Evolutionary conservation across 2,113 vertebrate species (phyloP).

Genomic region (Pseudolaguvia tuberculata): DNA sequence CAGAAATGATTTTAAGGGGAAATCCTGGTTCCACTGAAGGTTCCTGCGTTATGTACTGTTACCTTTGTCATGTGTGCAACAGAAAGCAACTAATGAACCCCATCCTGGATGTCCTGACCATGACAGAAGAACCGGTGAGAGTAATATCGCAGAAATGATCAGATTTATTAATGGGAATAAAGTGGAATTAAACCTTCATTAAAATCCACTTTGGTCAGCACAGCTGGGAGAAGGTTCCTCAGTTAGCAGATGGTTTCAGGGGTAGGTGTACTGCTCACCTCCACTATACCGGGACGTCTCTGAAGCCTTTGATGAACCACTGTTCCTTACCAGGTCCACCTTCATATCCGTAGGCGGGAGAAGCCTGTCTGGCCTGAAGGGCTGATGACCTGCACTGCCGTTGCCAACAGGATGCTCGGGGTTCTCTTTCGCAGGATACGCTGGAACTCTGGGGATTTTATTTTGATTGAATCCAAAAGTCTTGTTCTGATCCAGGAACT

Average conservation of each 20-base stretch:
- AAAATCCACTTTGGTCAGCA: not conserved
- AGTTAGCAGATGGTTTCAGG: conserved; percentile 8
- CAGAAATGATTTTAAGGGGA: not conserved
- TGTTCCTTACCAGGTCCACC: conserved; percentile 35
- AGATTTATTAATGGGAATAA: no score
- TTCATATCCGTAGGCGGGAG: conserved; percentile 50
- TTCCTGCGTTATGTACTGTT: not conserved
- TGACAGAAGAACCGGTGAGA: not conserved
- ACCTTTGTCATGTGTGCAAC: not conserved
- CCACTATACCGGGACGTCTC: conserved; percentile 68
- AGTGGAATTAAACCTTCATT: not conserved
- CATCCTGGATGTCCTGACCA: not conserved
- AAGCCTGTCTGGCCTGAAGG: conserved; percentile 72
- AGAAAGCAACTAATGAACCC: no score
- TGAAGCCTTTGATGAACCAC: conserved; percentile 58
- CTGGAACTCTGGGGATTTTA: conserved; percentile 61
- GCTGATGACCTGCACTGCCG: conserved; percentile 59
- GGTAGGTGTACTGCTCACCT: conserved; percentile 67
- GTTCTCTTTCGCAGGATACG: conserved; percentile 63
- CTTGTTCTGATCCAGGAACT: conserved; percentile 78
- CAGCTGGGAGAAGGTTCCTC: not conserved
- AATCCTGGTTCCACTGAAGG: not conserved
- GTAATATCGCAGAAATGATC: no score
- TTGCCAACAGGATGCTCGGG: conserved; percentile 65
- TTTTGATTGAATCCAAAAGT: conserved; percentile 79